These are phyloP conservation scores for Saccostrea echinata DNA, from an alignment of 1,140 invertebrate genomes.

Conservation along the genomic window DNA sequence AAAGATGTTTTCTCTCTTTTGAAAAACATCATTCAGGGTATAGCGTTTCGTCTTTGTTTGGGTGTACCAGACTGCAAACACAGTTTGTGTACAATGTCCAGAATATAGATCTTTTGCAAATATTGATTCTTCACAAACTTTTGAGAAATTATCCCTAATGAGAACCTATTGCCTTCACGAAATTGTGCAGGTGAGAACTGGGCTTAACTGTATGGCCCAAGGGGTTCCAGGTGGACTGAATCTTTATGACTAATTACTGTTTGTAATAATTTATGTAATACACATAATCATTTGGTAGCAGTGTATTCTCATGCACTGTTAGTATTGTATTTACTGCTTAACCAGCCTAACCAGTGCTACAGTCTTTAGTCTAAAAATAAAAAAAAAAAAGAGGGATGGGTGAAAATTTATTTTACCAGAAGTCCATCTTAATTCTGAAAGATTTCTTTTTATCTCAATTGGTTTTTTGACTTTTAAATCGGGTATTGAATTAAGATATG, in stretches of 20 bases:
- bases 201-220: background rate
- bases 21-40: conserved; percentile 3
- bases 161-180: background rate
- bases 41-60: background rate
- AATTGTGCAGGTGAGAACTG: background rate
- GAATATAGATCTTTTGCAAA: conserved; percentile 17
- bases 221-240: background rate
- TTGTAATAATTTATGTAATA: background rate
- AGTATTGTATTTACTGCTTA: background rate
- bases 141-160: conserved; percentile 20
- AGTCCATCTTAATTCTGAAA: background rate
- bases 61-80: background rate
- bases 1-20: conserved; percentile 12
- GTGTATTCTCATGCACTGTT: background rate
- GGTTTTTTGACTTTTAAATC: conserved; percentile 28
- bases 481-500: conserved; percentile 37
- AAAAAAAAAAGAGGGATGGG: background rate
- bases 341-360: too few relatives aligned
- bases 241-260: background rate
- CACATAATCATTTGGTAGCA: background rate
- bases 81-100: background rate
- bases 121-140: conserved; percentile 39
- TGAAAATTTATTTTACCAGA: background rate
- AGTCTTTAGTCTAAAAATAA: background rate
- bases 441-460: background rate